Base-by-base conservation (phyloP, 2,113 vertebrate genomes). In the Lampris incognitus region DNA sequence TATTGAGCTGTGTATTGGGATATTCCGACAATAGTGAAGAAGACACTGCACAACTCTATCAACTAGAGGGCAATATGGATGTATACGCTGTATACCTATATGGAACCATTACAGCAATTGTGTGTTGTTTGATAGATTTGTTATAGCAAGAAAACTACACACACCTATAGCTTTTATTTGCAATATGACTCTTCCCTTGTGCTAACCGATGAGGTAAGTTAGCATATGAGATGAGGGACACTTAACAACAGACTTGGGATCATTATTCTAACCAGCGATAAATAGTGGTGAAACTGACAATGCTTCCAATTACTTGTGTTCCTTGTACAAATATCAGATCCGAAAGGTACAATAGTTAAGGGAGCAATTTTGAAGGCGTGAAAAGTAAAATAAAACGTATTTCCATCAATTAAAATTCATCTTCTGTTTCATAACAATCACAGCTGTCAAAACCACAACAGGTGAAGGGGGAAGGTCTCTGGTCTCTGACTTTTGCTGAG, bases 1-100 rank as follows among this genome's bases (percentile, higher is more conserved):
- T 73, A 82, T 88, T 82, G 62, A 63, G 56, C 62, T 78, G 38
- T 42, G 66, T 68, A 60, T 4, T 71, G 66, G 54, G 48, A 74
- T 76, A n/a, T 65, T 70, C 70, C 70, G 67, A 67, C 76, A 51
- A 52, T 54, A 62, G 46, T 69, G 57, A 82, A 80, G 55, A 69
- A 69, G 44, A 81, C 49, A 41, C 57, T 55, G 51, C 65, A 69
- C 66, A 69, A 63, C 36, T 55, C 41, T 62, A 69, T 54, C n/a
- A 44, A 75, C 40, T 74, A 58, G 62, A 41, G 46, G 65, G 1
- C 54, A 58, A 50, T n/a, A 48, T 44, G 51, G 49, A 63, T 40
- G 24, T 44, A 42, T 51, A 72, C 44, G 24, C 4, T 61, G 55
- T 55, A 66, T 40, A 66, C 46, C n/a, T 7, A 69, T n/a, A 79